These are phyloP conservation scores for Abrostola triplasia DNA, from an alignment of 2,888 invertebrate genomes.

Conservation along the genomic window DNA sequence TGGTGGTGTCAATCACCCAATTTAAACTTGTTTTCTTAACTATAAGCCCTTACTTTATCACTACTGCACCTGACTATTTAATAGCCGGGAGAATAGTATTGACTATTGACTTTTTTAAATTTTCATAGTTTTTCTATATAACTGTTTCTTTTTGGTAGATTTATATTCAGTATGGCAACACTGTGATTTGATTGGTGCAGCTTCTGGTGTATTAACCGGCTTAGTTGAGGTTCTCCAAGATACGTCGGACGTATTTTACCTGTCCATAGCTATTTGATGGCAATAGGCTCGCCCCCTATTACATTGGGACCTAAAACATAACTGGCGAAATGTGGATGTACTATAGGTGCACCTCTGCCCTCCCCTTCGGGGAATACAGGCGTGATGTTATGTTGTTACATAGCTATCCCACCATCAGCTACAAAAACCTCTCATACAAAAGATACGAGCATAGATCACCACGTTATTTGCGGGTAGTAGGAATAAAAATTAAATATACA, in stretches of 20 bases:
- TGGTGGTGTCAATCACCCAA: not conserved
- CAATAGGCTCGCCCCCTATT: no score
- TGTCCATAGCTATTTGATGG: no score
- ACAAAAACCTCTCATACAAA: not conserved
- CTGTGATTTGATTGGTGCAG: not conserved
- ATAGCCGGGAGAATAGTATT: slow-evolving; percentile 17
- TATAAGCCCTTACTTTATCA: slow-evolving; percentile 20
- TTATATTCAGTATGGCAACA: slow-evolving; percentile 51
- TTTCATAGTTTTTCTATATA: slow-evolving; percentile 35
- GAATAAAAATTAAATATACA: not conserved
- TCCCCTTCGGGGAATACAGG: no score
- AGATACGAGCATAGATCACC: not conserved
- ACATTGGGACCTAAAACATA: no score
- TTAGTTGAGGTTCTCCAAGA: no score
- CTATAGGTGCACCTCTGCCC: no score
- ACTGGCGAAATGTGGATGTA: no score
- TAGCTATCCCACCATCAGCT: no score
- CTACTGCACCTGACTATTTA: not conserved
- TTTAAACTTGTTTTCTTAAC: not conserved
- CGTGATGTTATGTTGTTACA: no score
- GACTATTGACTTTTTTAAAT: slow-evolving; percentile 27
- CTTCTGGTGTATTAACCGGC: not conserved
- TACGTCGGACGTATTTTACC: no score
- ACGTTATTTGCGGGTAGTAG: not conserved
- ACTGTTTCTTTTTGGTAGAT: slow-evolving; percentile 48